Evolutionary conservation across 1,140 invertebrate species (phyloP).

Genomic region (Orussus abietinus): DNA sequence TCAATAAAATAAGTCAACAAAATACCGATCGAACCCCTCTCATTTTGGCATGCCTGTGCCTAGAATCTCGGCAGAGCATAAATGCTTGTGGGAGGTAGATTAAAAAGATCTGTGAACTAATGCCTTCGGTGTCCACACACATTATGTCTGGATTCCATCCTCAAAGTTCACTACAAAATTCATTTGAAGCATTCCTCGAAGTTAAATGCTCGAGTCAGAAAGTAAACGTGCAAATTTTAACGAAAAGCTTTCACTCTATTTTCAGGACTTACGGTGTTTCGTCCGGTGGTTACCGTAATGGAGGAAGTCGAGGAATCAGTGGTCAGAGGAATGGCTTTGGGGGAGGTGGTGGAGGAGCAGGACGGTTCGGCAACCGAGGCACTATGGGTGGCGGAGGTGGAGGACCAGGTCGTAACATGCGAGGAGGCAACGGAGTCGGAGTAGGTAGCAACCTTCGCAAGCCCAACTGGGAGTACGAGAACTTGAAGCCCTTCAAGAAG

Average conservation of each 20-base stretch:
- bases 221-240: slow-evolving; percentile 5
- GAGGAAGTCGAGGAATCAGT: slow-evolving; percentile 11
- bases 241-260: slow-evolving; percentile 2
- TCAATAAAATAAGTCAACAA: slow-evolving; percentile 1
- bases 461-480: slow-evolving; percentile 75
- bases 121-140: slow-evolving; percentile 74
- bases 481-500: slow-evolving; percentile 85
- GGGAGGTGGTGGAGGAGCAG: slow-evolving; percentile 20
- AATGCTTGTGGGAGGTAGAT: slow-evolving; percentile 70
- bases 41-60: slow-evolving; percentile 71
- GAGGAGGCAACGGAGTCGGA: slow-evolving; percentile 47
- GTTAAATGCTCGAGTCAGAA: neutral
- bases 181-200: slow-evolving; percentile 4
- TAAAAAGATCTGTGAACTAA: slow-evolving; percentile 55
- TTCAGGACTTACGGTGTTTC: slow-evolving; percentile 44
- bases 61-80: slow-evolving; percentile 60
- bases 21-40: slow-evolving; percentile 49
- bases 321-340: slow-evolving; percentile 18
- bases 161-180: slow-evolving; percentile 62
- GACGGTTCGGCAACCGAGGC: slow-evolving; percentile 43
- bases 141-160: slow-evolving; percentile 65
- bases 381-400: slow-evolving; percentile 36
- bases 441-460: slow-evolving; percentile 67
- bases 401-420: slow-evolving; percentile 23
- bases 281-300: slow-evolving; percentile 33